These are phyloP conservation scores for Melitaea athalia DNA, from an alignment of 2,888 invertebrate species.

Conservation along the genomic window DNA sequence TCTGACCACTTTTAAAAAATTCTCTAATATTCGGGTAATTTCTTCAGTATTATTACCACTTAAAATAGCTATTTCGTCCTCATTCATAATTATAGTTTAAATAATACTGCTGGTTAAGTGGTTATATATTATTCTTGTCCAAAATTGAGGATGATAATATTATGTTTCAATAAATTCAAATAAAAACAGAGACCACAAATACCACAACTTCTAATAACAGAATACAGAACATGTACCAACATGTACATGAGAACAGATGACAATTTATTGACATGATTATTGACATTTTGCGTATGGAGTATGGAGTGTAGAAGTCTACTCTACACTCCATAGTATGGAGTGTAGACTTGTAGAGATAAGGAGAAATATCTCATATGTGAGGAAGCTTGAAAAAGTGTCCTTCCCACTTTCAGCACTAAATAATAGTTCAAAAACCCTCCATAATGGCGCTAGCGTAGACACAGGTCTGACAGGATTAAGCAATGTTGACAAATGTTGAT, in stretches of 20 bases:
- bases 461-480: no score
- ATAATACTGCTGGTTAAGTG: not conserved
- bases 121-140: not conserved
- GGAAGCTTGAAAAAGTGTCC: no score
- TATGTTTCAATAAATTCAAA: not conserved
- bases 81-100: slow-evolving; percentile 57
- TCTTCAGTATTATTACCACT: slow-evolving; percentile 51
- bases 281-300: no score
- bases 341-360: no score
- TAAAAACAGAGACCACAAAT: slow-evolving; percentile 3
- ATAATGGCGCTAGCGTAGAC: no score
- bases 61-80: slow-evolving; percentile 62
- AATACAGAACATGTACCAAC: no score
- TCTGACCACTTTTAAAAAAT: slow-evolving; percentile 61
- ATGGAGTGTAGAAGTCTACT: no score
- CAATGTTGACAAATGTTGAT: no score
- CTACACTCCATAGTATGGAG: no score
- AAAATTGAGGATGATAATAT: not conserved
- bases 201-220: not conserved
- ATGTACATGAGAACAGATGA: slow-evolving; percentile 3
- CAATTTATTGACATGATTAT: slow-evolving; percentile 3
- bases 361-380: no score
- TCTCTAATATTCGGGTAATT: slow-evolving; percentile 52
- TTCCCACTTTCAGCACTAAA: no score
- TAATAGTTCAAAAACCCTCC: no score